These are phyloP conservation scores for Dendrolimus kikuchii DNA, from an alignment of 1,140 invertebrate species.

Conservation along the genomic window DNA sequence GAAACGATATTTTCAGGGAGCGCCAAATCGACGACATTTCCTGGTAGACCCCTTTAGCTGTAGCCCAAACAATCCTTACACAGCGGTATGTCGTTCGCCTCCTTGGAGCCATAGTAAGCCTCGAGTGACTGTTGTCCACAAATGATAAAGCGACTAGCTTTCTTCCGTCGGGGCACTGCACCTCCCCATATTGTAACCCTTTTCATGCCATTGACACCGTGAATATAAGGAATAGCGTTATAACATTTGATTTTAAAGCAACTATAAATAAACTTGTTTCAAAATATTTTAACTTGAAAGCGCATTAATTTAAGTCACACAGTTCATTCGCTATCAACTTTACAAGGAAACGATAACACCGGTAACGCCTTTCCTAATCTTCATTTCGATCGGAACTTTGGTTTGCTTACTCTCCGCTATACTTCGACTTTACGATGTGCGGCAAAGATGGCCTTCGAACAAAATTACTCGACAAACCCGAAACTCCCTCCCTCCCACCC, in stretches of 20 bases:
- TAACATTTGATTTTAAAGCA: too few species aligned
- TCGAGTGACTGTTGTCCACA: slow-evolving; percentile 45
- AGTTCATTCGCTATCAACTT: slow-evolving; percentile 21
- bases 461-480: slow-evolving; percentile 45
- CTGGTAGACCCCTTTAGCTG: slow-evolving; percentile 18
- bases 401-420: slow-evolving; percentile 49
- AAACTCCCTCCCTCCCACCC: slow-evolving; percentile 14
- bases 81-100: slow-evolving; percentile 22
- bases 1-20: slow-evolving; percentile 28
- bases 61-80: slow-evolving; percentile 26
- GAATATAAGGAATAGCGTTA: too few species aligned
- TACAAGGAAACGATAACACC: slow-evolving; percentile 47
- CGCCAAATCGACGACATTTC: slow-evolving; percentile 24
- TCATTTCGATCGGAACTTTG: slow-evolving; percentile 52
- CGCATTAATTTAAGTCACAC: slow-evolving; percentile 19
- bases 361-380: slow-evolving; percentile 48
- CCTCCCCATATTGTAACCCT: slow-evolving; percentile 17
- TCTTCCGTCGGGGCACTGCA: slow-evolving; percentile 27
- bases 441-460: slow-evolving; percentile 37
- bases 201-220: not conserved
- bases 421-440: slow-evolving; percentile 37
- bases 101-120: slow-evolving; percentile 41
- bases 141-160: slow-evolving; percentile 55
- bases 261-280: too few species aligned
- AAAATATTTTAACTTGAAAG: slow-evolving; percentile 3